phyloP scores from a whole-genome alignment of 2,113 vertebrate genomes.

The Neolamprologus sp. region DNA sequence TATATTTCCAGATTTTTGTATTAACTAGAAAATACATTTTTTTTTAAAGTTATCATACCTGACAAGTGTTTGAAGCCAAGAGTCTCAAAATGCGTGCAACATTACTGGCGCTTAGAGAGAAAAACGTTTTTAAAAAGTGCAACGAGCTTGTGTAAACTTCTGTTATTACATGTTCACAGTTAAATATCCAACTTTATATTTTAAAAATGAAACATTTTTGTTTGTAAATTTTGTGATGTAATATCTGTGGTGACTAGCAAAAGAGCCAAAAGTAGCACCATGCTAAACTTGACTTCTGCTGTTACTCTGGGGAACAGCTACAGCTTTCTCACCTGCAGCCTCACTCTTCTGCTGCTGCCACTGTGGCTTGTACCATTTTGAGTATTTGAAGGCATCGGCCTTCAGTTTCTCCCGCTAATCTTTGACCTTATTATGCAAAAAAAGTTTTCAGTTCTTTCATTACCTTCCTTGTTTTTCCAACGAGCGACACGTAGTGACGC shows the following conservation, averaged over 20 bases:
- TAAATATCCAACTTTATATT: neutral
- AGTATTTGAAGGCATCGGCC: neutral
- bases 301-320: neutral
- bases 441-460: neutral
- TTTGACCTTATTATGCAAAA: neutral
- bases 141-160: neutral
- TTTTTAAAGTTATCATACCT: rapidly evolving
- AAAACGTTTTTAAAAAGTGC: neutral
- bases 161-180: neutral
- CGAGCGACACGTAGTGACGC: rapidly evolving
- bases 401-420: neutral
- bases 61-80: neutral
- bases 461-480: neutral
- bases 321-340: neutral
- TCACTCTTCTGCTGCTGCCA: neutral
- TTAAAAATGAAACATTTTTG: neutral
- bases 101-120: neutral
- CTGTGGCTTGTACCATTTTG: neutral
- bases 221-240: neutral
- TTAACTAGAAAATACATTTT: neutral
- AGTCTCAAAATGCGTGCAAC: neutral
- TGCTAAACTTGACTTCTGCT: neutral
- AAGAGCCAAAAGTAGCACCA: neutral
- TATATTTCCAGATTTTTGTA: neutral
- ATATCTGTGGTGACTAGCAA: neutral